phyloP scores from a whole-genome alignment of 2,113 vertebrate species.

The Nansenia antarctica region DNA sequence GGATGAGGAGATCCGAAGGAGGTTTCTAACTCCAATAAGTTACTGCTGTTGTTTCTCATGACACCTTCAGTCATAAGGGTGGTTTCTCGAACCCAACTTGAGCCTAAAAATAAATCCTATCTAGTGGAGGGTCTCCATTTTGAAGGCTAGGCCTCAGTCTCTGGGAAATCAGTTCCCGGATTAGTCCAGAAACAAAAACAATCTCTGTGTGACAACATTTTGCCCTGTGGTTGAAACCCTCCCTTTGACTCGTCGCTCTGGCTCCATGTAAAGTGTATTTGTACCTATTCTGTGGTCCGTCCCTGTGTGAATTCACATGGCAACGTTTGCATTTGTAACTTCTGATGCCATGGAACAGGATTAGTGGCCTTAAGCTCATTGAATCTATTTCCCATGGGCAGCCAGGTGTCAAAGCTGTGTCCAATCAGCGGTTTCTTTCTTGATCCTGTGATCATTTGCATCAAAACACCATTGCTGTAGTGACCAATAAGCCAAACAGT shows the following conservation, averaged over 20 bases:
- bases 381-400: not conserved
- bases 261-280: not conserved
- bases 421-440: not conserved
- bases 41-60: not conserved
- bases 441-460: not conserved
- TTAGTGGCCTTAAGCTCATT: constrained; percentile 5
- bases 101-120: too few species aligned
- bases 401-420: not conserved
- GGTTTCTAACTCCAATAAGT: not conserved
- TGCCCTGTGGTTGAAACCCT: not conserved
- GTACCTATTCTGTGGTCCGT: not conserved
- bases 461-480: not conserved
- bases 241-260: not conserved
- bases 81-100: too few species aligned
- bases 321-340: not conserved
- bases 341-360: not conserved
- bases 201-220: not conserved
- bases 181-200: too few species aligned
- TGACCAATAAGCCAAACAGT: not conserved
- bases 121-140: too few species aligned
- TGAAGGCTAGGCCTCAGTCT: too few species aligned
- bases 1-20: not conserved
- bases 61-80: not conserved
- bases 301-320: not conserved
- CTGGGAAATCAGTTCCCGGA: too few species aligned